phyloP scores from a whole-genome alignment of 2,797 vertebrate species.

The Sciurus vulgaris region DNA sequence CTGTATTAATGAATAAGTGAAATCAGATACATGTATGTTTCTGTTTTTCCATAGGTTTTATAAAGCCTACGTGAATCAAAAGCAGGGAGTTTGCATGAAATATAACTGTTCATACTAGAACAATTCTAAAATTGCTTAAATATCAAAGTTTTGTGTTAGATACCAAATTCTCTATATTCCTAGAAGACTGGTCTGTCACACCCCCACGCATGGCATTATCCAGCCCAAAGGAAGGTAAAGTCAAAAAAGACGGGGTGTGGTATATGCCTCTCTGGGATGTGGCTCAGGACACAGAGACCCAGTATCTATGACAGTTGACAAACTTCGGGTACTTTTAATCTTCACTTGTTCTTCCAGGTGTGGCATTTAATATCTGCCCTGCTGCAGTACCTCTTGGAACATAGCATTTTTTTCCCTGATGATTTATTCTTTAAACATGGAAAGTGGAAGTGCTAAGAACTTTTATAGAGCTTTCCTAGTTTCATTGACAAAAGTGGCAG shows the following conservation, averaged over 20 bases:
- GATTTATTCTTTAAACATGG: background rate
- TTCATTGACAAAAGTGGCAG: background rate
- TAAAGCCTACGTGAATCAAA: background rate
- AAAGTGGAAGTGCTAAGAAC: background rate
- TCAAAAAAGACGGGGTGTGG: fast-evolving
- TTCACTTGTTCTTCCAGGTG: background rate
- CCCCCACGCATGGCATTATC: background rate
- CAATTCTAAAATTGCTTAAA: constrained; percentile 38
- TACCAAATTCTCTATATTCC: constrained; percentile 69
- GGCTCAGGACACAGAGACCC: background rate
- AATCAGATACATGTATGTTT: background rate
- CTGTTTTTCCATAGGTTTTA: constrained; percentile 67
- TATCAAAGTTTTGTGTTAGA: constrained; percentile 58
- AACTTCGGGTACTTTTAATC: background rate
- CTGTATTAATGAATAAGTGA: constrained; percentile 68
- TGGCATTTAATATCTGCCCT: constrained; percentile 1
- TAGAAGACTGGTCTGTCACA: constrained; percentile 60
- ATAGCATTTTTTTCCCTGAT: background rate
- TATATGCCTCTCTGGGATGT: background rate
- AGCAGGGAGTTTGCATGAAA: constrained; percentile 24
- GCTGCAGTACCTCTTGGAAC: background rate
- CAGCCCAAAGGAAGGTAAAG: background rate
- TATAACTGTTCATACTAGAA: constrained; percentile 68
- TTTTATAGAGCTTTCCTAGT: constrained; percentile 20
- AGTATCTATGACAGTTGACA: background rate